phyloP scores from a whole-genome alignment of 2,797 vertebrate genomes.

The Arrhamphus sclerolepis region DNA sequence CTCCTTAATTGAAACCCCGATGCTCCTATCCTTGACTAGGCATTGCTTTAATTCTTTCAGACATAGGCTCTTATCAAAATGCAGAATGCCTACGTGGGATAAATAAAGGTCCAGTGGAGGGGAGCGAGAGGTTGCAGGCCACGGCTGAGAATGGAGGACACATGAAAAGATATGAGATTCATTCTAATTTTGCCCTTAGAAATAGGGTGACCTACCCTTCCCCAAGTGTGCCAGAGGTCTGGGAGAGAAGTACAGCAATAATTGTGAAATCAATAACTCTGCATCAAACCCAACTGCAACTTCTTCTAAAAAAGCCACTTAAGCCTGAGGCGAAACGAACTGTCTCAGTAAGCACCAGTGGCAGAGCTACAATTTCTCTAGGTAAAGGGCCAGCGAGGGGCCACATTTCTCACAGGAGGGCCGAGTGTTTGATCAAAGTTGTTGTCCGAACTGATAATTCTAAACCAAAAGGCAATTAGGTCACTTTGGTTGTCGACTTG shows the following conservation, averaged over 20 bases:
- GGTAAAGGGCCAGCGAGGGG: too few species aligned
- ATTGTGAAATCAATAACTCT: slow-evolving; percentile 63
- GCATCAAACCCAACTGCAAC: slow-evolving; percentile 10
- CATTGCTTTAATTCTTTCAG: slow-evolving; percentile 79
- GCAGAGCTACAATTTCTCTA: too few species aligned
- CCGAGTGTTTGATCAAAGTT: too few species aligned
- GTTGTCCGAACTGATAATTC: too few species aligned
- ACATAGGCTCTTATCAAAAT: slow-evolving; percentile 85
- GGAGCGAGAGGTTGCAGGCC: slow-evolving; percentile 44
- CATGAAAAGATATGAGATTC: slow-evolving; percentile 56
- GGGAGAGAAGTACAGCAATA: slow-evolving; percentile 29
- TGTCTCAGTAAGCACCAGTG: slow-evolving; percentile 27
- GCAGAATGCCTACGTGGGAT: slow-evolving; percentile 80
- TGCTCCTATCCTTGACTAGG: slow-evolving; percentile 42
- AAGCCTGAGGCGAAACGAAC: slow-evolving; percentile 24
- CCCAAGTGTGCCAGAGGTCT: slow-evolving; percentile 51
- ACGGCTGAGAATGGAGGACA: slow-evolving; percentile 50
- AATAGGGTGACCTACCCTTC: slow-evolving; percentile 22
- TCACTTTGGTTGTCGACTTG: too few species aligned
- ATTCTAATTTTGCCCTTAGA: slow-evolving; percentile 48
- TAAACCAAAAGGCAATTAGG: too few species aligned
- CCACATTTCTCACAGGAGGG: too few species aligned
- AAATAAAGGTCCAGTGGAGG: slow-evolving; percentile 69
- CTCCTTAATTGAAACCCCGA: slow-evolving; percentile 74
- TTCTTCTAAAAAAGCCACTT: slow-evolving; percentile 46